Conservation (phyloP, 2,888 invertebrate genomes). For the Standfussiana lucernea region DNA sequence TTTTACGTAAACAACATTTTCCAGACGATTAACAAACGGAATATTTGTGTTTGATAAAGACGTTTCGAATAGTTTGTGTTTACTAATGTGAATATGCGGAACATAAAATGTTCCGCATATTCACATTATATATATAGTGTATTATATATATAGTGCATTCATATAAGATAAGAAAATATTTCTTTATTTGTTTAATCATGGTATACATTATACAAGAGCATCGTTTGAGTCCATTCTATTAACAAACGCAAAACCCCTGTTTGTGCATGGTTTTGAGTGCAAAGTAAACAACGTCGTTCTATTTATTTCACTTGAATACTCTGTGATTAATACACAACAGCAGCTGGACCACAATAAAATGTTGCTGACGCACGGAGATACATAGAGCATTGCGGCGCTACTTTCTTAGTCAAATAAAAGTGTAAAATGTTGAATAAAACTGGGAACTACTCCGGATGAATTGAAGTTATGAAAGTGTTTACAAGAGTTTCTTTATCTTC, state of each 20-base stretch:
- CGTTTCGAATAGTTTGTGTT: constrained; percentile 34
- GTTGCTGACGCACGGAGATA: constrained; percentile 37
- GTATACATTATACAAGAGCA: too few species aligned
- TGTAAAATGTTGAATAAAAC: constrained; percentile 49
- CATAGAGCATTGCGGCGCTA: constrained; percentile 47
- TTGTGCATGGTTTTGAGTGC: background rate
- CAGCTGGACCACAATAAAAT: constrained; percentile 28
- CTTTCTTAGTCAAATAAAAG: constrained; percentile 59
- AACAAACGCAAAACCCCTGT: constrained; percentile 2
- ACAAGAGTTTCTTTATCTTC: constrained; percentile 66
- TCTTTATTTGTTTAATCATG: too few species aligned
- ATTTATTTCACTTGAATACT: constrained; percentile 16
- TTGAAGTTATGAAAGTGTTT: constrained; percentile 69
- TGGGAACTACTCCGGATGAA: constrained; percentile 61
- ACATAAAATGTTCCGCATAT: too few species aligned
- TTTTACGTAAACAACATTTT: constrained; percentile 63
- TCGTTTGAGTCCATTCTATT: constrained; percentile 16
- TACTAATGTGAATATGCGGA: constrained; percentile 32
- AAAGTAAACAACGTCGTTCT: constrained; percentile 19
- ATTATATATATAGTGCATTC: too few species aligned
- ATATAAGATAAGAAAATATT: too few species aligned
- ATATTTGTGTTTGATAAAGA: constrained; percentile 37
- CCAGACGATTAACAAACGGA: constrained; percentile 49
- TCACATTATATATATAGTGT: too few species aligned
- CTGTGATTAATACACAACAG: constrained; percentile 30